Evolutionary conservation across 2,797 vertebrate genomes (phyloP).

Genomic region (Limosa lapponica): DNA sequence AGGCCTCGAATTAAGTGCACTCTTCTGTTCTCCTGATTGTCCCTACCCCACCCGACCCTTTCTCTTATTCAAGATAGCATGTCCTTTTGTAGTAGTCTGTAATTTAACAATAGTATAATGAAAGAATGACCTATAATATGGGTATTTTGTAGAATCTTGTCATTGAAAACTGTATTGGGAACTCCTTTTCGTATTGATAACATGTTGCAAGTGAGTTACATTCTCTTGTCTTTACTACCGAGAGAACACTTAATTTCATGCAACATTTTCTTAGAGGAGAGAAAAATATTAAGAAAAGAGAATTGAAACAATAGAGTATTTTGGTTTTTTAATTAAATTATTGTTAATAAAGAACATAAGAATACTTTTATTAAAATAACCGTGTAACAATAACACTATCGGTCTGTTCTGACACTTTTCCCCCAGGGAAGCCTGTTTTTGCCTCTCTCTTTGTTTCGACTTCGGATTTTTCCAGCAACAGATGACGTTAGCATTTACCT

Average conservation of each 20-base stretch:
- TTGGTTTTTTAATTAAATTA: conserved; percentile 87
- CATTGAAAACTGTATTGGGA: conserved; percentile 80
- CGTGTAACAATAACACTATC: conserved; percentile 82
- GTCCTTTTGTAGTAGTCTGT: conserved; percentile 82
- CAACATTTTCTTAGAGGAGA: conserved; percentile 82
- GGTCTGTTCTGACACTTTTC: conserved; percentile 79
- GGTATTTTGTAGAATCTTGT: conserved; percentile 83
- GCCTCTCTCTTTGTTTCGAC: conserved; percentile 41
- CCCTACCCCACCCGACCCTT: conserved; percentile 69
- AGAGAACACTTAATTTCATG: conserved; percentile 79
- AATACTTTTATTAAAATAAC: conserved; percentile 84
- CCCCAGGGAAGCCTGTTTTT: conserved; percentile 75
- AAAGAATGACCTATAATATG: conserved; percentile 80
- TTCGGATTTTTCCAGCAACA: conserved; percentile 73
- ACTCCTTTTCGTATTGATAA: conserved; percentile 79
- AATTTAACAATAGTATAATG: conserved; percentile 81
- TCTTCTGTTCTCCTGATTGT: conserved; percentile 90
- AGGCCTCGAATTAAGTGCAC: conserved; percentile 94
- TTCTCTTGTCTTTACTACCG: conserved; percentile 76
- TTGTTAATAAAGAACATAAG: conserved; percentile 84
- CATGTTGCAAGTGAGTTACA: conserved; percentile 73
- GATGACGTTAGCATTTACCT: conserved; percentile 77
- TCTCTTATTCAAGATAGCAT: conserved; percentile 79
- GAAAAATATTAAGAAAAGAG: conserved; percentile 82
- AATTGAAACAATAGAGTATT: conserved; percentile 86